These are phyloP conservation scores for Marmota monax DNA, from an alignment of 2,113 vertebrate species.

Conservation along the genomic window DNA sequence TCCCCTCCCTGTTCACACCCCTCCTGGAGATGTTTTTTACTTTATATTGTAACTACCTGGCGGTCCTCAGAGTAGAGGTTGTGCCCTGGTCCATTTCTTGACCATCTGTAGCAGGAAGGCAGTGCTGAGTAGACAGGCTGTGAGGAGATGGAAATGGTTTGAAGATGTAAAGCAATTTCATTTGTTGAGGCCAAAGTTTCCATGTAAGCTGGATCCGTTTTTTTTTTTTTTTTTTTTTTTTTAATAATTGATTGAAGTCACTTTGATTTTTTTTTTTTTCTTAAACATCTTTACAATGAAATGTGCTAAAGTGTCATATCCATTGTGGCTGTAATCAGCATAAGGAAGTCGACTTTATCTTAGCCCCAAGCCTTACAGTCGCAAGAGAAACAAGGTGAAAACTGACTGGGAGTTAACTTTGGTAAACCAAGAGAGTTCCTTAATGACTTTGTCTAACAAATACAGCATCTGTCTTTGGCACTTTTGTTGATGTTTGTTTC, in stretches of 20 bases:
- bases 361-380: neutral
- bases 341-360: constrained; percentile 1
- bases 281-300: constrained; percentile 11
- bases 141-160: constrained; percentile 33
- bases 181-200: constrained; percentile 85
- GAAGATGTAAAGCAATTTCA: constrained; percentile 67
- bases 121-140: neutral
- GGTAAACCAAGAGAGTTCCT: constrained; percentile 46
- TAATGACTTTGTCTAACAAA: constrained; percentile 82
- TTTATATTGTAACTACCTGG: constrained; percentile 11
- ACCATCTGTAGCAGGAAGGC: neutral
- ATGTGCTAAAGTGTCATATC: neutral
- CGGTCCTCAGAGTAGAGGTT: constrained; percentile 5
- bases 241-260: constrained; percentile 77
- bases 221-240: constrained; percentile 38
- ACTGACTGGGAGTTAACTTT: neutral
- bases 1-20: neutral
- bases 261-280: constrained; percentile 36
- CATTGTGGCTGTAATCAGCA: constrained; percentile 2
- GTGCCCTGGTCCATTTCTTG: neutral
- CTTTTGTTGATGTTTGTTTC: constrained; percentile 78
- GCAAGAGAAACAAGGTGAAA: neutral
- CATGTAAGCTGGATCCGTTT: constrained; percentile 53
- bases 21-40: neutral
- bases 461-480: constrained; percentile 78